Conservation (phyloP, 2,113 vertebrate genomes). For the Dissostichus mawsoni region DNA sequence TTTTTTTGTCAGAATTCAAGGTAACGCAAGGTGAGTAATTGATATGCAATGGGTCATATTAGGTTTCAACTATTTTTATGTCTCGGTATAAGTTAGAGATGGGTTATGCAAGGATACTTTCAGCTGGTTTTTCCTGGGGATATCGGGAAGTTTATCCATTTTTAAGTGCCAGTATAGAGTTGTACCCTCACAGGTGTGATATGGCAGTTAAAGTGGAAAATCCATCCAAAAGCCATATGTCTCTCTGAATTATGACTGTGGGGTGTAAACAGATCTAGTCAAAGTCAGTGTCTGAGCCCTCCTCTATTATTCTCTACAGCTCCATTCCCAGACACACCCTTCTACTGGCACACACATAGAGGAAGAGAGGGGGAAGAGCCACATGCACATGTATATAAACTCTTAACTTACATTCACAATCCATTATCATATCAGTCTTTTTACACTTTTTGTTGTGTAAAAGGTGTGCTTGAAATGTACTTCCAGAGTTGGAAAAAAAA, state of each 20-base stretch:
- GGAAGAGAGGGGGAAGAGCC: background rate
- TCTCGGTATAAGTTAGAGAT: background rate
- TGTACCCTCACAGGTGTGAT: conserved; percentile 34
- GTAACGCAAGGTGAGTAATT: no score
- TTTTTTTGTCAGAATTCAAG: no score
- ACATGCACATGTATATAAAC: background rate
- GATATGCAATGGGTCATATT: no score
- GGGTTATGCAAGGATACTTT: conserved; percentile 1
- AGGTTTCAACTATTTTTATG: no score
- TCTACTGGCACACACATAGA: conserved; percentile 6
- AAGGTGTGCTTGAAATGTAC: background rate
- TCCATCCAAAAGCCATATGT: conserved; percentile 28
- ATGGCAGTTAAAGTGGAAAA: conserved; percentile 28
- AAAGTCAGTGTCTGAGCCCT: conserved; percentile 55
- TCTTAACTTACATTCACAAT: background rate
- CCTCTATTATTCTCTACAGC: conserved; percentile 62
- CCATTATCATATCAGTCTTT: background rate
- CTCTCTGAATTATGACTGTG: conserved; percentile 61
- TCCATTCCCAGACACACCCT: conserved; percentile 77
- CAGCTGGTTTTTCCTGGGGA: background rate
- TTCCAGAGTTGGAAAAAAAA: background rate
- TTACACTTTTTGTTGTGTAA: background rate
- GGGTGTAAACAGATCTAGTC: conserved; percentile 74
- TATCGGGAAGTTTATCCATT: background rate
- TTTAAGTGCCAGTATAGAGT: background rate